Evolutionary conservation across 2,888 invertebrate species (phyloP), one percentile per base, ranked within the genome.

Genomic region (Troides oblongomaculatus): DNA sequence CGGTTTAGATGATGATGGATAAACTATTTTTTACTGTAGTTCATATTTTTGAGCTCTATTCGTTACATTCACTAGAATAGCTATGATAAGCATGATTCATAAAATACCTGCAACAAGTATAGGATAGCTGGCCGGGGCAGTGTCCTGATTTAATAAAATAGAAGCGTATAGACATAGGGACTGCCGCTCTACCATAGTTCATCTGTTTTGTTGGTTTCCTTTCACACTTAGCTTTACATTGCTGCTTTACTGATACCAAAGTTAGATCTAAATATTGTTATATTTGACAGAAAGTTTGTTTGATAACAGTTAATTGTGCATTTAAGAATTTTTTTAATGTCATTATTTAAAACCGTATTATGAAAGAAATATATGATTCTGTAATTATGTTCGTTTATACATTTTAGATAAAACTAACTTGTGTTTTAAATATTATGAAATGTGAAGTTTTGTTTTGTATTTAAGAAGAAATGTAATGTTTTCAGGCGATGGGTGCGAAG

Each of bases 81-180:
- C 80, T 90, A 87, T 88, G 87, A 88, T 90, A 89, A 85, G 82
- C 84, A 89, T 89, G 89, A 87, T 90, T 88, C 81, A 78, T 84
- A 85, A 87, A 83, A 83, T 78, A 81, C 78, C 79, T 75, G 77
- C 76, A 79, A 50, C 82, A 81, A 83, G 84, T 86, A 85, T 80
- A 85, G 81, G 81, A 82, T 79, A 79, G 79, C 78, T 79, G 72
- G 78, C 73, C 76, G 74, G 79, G 76, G 76, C 80, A 80, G 82
- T 78, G 85, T 81, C 81, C 86, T 84, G 90, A 89, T 89, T 89
- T 89, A 89, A 89, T 90, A 88, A 84, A 89, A 87, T 84, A 85
- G 82, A 81, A 77, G 80, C 79, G 81, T 84, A 83, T 82, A 83
- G 84, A 83, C 78, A 77, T 75, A 77, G 78, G 79, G 80, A 81